Evolutionary conservation across 2,113 vertebrate genomes (phyloP), one percentile per base, ranked within the genome.

Genomic region (Rissa tridactyla): DNA sequence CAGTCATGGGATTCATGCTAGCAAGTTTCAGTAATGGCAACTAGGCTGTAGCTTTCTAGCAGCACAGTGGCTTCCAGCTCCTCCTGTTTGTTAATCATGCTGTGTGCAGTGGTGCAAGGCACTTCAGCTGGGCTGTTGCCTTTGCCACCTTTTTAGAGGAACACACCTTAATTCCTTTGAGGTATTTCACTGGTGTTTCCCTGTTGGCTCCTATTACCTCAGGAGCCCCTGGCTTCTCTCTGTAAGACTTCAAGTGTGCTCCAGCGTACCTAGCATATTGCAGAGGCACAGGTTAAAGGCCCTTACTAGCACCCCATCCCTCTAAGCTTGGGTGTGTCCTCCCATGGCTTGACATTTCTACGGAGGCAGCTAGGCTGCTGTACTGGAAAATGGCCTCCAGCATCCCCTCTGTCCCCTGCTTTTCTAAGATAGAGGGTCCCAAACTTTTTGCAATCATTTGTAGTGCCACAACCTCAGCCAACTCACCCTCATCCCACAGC

Each of bases 271-370:
- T 69, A 93, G 52, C 32, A 85, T 1, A 3, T 1, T 2, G 1
- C 73, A 66, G 21, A 71, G 32, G 51, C 88, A 55, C 13, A 36
- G 73, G 30, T 27, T 84, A 51, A 61, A 51, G 23, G 25, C 19
- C 36, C 34, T 86, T 14, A 8, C 34, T 22, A 68, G 47, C 38
- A 90, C 20, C 21, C 32, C 5, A 7, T 40, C 32, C n/a, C 36
- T 69, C 49, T 49, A 64, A 38, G 9, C n/a, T 21, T 49, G 44
- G 44, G 44, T 0, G 0, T 14, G 16, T 17, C 5, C 3, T 46
- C 46, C 83, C 25, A 46, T 1, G 5, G 29, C 34, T 77, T 68
- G 58, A 22, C 32, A 66, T 57, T 76, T 86, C 66, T 71, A 34
- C 25, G 44, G 26, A 71, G 69, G 21, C 64, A 92, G n/a, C 44